Conservation (phyloP, 2,888 invertebrate species). For the Trichogramma evanescens region DNA sequence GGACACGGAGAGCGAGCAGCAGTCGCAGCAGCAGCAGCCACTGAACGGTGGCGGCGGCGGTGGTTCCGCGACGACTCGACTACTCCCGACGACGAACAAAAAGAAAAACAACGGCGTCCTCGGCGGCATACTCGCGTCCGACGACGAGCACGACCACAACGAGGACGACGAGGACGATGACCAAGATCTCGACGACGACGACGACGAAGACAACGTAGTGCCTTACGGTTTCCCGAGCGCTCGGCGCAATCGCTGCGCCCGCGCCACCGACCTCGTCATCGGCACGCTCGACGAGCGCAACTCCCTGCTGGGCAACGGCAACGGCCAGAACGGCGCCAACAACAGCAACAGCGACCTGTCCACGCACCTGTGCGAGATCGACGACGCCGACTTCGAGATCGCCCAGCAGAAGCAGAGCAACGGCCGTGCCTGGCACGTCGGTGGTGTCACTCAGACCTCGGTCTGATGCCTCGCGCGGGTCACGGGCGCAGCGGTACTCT, state of each 20-base stretch:
- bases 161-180: conserved; percentile 29
- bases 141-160: conserved; percentile 43
- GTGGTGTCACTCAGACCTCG: conserved; percentile 46
- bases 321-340: conserved; percentile 58
- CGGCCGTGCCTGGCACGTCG: conserved; percentile 42
- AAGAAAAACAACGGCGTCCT: conserved; percentile 39
- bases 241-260: conserved; percentile 45
- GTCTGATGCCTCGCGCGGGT: conserved; percentile 39
- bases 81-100: conserved; percentile 36
- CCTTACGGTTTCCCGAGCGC: conserved; percentile 51
- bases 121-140: conserved; percentile 42
- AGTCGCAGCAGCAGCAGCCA: conserved; percentile 25
- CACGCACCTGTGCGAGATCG: conserved; percentile 84
- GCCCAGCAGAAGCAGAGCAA: conserved; percentile 43
- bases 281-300: conserved; percentile 68
- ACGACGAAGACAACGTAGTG: conserved; percentile 48
- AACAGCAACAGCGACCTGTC: conserved; percentile 81
- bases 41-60: conserved; percentile 22
- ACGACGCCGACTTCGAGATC: conserved; percentile 73
- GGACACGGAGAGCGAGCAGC: conserved; percentile 56
- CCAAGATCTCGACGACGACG: conserved; percentile 26
- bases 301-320: conserved; percentile 63
- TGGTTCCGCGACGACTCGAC: too few species aligned
- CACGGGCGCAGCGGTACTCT: not conserved
- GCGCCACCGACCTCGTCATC: conserved; percentile 61